Evolutionary conservation across 2,888 invertebrate species (phyloP), one percentile per base, ranked within the genome.

Genomic region (Drosophila mimetica): DNA sequence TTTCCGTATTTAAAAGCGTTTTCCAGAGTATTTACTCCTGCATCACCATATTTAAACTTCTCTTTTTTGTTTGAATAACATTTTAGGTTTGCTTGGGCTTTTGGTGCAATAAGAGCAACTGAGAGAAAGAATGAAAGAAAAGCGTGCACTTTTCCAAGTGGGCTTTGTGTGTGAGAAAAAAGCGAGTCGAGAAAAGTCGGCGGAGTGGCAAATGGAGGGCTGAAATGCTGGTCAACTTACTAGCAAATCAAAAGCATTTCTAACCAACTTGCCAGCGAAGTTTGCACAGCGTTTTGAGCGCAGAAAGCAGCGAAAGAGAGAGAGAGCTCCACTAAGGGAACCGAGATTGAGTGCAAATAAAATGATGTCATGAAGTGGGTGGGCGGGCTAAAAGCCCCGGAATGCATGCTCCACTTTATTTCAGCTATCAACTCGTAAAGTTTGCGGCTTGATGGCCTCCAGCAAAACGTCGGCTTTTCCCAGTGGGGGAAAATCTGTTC

Each of bases 381-480:
- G 76, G 48, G 37, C 44, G 13, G 54, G 53, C 71, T 70, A 61
- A 70, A 70, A 71, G 71, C 63, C 60, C 52, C 61, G 76, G 72
- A 79, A 69, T 83, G 79, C 76, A 76, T 76, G 77, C 79, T 71
- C 79, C 84, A 86, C 79, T 84, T 84, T 86, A 86, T 84, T 84
- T 81, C 46, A 84, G 85, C 86, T 69, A 79, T 86, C 86, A 84
- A 81, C 79, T 86, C 79, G 86, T 84, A 84, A 84, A 84, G 86
- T 82, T 86, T 84, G 77, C 71, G 77, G 81, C 65, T 84, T 83
- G 70, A 79, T 86, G 79, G 78, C 70, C 78, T 32, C 48, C 66
- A 48, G 71, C 44, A 37, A 60, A 42, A 36, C 47, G 37, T 52
- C 13, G 51, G 53, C 25, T 18, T 18, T 46, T 58, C 46, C 59